Conservation (phyloP, 1,140 invertebrate species). For the Anoplolepis gracilipes region DNA sequence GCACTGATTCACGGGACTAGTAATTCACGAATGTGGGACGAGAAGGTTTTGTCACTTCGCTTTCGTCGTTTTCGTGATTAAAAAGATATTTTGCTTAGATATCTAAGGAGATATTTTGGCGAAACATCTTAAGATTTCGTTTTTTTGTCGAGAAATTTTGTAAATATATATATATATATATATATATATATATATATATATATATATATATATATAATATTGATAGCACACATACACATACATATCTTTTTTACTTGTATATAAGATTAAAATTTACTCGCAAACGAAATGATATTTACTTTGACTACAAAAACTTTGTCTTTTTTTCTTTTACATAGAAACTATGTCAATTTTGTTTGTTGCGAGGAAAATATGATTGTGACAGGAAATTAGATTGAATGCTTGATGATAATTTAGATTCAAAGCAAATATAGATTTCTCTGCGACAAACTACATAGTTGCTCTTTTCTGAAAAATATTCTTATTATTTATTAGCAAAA, state of each 20-base stretch:
- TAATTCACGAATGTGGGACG: slow-evolving; percentile 47
- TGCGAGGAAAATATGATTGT: not conserved
- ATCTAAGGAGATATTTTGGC: no score
- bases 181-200: no score
- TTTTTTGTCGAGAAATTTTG: no score
- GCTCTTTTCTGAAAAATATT: not conserved
- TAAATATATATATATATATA: no score
- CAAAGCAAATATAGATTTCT: not conserved
- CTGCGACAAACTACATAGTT: slow-evolving; percentile 2
- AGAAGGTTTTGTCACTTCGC: slow-evolving; percentile 47
- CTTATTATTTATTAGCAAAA: not conserved
- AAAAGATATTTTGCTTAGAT: not conserved
- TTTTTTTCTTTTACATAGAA: not conserved
- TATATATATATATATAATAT: no score
- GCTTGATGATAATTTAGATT: not conserved
- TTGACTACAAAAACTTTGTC: not conserved
- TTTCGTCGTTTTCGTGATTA: slow-evolving; percentile 22
- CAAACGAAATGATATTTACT: not conserved
- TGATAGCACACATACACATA: not conserved
- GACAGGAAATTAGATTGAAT: not conserved
- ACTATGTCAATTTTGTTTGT: slow-evolving; percentile 3
- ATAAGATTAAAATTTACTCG: not conserved
- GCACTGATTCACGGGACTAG: slow-evolving; percentile 59
- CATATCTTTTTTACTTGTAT: not conserved
- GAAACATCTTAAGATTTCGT: no score